Percentiles rank a stretch among this genome's conserved stretches.
These are phyloP conservation scores for Gobiocypris rarus DNA, from an alignment of 2,113 vertebrate genomes.

Conservation along the genomic window DNA sequence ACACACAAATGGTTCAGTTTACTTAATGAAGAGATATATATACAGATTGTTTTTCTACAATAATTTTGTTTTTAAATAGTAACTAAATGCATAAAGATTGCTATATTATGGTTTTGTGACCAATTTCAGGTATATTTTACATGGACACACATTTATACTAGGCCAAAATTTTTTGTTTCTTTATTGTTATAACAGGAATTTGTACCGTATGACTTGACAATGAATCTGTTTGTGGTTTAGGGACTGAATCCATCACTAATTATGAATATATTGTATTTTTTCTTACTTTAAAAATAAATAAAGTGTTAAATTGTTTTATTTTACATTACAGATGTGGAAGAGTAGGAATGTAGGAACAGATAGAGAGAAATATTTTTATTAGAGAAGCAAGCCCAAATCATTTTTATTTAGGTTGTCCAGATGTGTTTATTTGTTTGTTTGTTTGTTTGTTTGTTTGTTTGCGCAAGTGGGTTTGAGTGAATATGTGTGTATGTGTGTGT, in stretches of 20 bases:
- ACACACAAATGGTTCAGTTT: not conserved
- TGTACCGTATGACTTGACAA: conserved; percentile 21
- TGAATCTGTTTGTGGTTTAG: conserved; percentile 30
- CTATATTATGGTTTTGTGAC: conserved; percentile 48
- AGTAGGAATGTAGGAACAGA: not conserved
- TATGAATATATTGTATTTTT: not conserved
- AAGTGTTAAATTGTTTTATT: not conserved
- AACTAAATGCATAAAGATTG: conserved; percentile 11
- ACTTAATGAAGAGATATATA: not conserved
- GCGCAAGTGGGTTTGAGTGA: conserved; percentile 41
- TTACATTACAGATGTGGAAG: not conserved
- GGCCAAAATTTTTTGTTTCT: conserved; percentile 70
- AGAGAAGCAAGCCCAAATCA: conserved; percentile 15
- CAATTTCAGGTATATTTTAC: conserved; percentile 73
- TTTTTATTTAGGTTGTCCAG: not conserved
- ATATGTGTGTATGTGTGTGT: not conserved
- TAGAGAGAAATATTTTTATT: conserved; percentile 30
- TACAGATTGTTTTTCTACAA: not conserved
- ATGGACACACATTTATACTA: conserved; percentile 66
- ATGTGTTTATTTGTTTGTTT: not conserved
- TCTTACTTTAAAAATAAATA: not conserved
- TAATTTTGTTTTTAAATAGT: not conserved
- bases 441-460: conserved; percentile 15
- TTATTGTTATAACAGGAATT: conserved; percentile 60
- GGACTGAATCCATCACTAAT: conserved; percentile 10